These are phyloP conservation scores for Cinclus cinclus DNA, from an alignment of 2,113 vertebrate genomes.

Conservation along the genomic window DNA sequence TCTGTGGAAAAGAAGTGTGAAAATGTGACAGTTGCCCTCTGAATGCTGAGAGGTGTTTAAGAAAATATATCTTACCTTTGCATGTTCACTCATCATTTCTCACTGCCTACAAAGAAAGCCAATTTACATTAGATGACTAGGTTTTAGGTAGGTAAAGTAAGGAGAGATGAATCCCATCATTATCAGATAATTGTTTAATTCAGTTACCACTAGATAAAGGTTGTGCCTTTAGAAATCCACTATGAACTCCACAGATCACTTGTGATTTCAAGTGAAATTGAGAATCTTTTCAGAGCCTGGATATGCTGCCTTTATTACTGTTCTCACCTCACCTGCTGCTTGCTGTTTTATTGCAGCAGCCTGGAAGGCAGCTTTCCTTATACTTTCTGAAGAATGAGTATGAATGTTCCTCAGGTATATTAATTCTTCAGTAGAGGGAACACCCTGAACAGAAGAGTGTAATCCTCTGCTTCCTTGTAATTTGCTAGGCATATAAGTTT, in stretches of 20 bases:
- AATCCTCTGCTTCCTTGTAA: not conserved
- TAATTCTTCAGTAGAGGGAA: not conserved
- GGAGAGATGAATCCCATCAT: not conserved
- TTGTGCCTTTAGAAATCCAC: not conserved
- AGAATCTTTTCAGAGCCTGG: not conserved
- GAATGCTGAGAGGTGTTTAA: not conserved
- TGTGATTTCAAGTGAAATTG: not conserved
- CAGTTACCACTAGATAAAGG: not conserved
- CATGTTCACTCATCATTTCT: not conserved
- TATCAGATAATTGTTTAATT: not conserved
- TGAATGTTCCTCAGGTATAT: not conserved
- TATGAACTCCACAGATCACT: not conserved
- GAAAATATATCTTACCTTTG: not conserved
- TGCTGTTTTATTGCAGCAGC: not conserved
- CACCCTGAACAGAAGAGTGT: not conserved
- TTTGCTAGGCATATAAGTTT: not conserved
- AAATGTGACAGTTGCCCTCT: not conserved
- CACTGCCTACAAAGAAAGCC: not conserved
- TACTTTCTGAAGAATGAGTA: not conserved
- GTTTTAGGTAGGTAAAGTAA: not conserved
- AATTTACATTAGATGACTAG: not conserved
- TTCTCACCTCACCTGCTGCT: not conserved
- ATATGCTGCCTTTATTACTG: not conserved
- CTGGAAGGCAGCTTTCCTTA: not conserved
- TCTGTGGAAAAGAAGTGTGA: not conserved